Conservation (phyloP, 2,888 invertebrate species). For the Stictocephala bisonia region DNA sequence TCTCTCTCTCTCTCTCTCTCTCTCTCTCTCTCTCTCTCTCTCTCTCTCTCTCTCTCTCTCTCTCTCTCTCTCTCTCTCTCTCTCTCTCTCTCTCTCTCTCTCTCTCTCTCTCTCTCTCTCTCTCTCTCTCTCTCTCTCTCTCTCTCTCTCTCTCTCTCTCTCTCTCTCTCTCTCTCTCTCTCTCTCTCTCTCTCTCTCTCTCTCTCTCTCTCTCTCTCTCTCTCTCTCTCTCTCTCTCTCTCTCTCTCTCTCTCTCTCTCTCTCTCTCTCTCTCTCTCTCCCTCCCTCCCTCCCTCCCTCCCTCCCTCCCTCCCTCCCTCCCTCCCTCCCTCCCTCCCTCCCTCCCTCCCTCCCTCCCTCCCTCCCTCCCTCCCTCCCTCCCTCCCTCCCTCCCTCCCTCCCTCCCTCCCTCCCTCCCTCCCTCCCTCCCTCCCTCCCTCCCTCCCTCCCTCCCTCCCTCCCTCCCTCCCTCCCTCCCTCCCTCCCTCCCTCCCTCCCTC, state of each 20-base stretch:
- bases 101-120: slow-evolving; percentile 13
- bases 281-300: no score
- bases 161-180: neutral
- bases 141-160: neutral
- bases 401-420: no score
- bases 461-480: no score
- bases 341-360: no score
- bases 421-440: no score
- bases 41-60: slow-evolving; percentile 13
- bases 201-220: neutral
- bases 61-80: slow-evolving; percentile 13
- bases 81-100: slow-evolving; percentile 13
- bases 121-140: slow-evolving; percentile 14
- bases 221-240: neutral
- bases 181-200: neutral
- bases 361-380: no score
- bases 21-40: slow-evolving; percentile 13
- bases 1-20: slow-evolving; percentile 13
- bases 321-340: no score
- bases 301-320: no score
- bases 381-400: no score
- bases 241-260: neutral
- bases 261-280: neutral
- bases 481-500: no score
- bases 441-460: no score